phyloP scores from a whole-genome alignment of 2,888 invertebrate species.

The Oscheius sp. region DNA sequence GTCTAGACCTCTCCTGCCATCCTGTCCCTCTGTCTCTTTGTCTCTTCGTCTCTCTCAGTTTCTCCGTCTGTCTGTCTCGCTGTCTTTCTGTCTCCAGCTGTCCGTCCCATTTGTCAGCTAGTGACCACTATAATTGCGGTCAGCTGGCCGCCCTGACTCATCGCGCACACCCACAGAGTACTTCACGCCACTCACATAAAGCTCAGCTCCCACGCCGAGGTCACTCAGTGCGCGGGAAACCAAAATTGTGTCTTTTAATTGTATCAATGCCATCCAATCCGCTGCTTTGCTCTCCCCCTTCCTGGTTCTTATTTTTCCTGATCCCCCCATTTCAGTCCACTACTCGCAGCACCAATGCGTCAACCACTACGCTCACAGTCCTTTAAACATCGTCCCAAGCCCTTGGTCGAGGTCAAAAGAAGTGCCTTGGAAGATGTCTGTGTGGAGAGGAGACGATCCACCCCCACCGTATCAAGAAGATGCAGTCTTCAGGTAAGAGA shows the following conservation, averaged over 20 bases:
- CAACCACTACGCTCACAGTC: constrained; percentile 65
- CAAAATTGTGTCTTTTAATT: not conserved
- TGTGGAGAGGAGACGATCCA: constrained; percentile 67
- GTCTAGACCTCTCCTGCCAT: too few relatives aligned
- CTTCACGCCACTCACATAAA: constrained; percentile 28
- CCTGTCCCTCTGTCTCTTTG: too few relatives aligned
- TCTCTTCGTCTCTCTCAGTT: too few relatives aligned
- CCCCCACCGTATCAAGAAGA: constrained; percentile 68
- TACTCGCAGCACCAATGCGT: constrained; percentile 42
- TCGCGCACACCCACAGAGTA: constrained; percentile 20
- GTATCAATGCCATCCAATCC: not conserved
- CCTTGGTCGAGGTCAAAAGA: constrained; percentile 61
- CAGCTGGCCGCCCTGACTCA: not conserved
- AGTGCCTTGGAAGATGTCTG: constrained; percentile 61
- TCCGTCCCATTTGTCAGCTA: too few relatives aligned
- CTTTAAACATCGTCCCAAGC: constrained; percentile 68
- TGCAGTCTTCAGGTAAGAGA: constrained; percentile 61
- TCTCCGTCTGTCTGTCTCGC: too few relatives aligned
- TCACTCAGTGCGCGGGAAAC: not conserved
- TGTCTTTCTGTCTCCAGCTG: too few relatives aligned
- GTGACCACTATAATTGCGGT: too few relatives aligned
- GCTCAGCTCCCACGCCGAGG: not conserved
- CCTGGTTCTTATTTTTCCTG: not conserved
- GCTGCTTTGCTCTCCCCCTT: not conserved
- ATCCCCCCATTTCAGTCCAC: constrained; percentile 16